Conservation (phyloP, 2,888 invertebrate species). For the Linyphia triangularis region DNA sequence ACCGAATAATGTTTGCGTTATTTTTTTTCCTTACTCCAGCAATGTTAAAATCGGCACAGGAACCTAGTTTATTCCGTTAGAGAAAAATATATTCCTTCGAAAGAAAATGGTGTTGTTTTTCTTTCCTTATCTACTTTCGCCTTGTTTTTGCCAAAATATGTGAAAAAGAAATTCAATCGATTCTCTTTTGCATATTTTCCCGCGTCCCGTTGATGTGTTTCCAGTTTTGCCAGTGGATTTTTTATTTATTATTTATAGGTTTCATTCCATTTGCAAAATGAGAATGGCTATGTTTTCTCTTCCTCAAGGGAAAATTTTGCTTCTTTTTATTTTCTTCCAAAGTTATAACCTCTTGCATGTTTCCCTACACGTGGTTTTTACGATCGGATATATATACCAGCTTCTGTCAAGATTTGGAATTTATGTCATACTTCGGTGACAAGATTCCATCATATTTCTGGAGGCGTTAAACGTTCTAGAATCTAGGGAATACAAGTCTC, state of each 20-base stretch:
- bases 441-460: constrained; percentile 16
- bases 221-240: not conserved
- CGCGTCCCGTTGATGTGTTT: constrained; percentile 27
- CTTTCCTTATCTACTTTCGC: not conserved
- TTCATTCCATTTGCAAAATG: constrained; percentile 66
- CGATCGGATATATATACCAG: constrained; percentile 25
- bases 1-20: constrained; percentile 48
- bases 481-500: not conserved
- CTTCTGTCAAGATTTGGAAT: constrained; percentile 22
- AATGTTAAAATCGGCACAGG: constrained; percentile 40
- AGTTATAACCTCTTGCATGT: not conserved
- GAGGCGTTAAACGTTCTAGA: not conserved
- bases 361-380: not conserved
- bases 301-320: not conserved
- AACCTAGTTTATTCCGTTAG: constrained; percentile 43
- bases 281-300: constrained; percentile 63
- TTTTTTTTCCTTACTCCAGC: constrained; percentile 2
- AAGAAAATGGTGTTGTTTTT: constrained; percentile 14
- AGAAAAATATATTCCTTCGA: constrained; percentile 28
- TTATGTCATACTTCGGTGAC: constrained; percentile 40
- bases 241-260: constrained; percentile 63
- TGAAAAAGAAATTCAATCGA: constrained; percentile 11
- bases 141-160: constrained; percentile 30
- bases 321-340: not conserved
- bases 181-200: constrained; percentile 46